Evolutionary conservation across 2,113 vertebrate species (phyloP).

Genomic region (Micromys minutus): DNA sequence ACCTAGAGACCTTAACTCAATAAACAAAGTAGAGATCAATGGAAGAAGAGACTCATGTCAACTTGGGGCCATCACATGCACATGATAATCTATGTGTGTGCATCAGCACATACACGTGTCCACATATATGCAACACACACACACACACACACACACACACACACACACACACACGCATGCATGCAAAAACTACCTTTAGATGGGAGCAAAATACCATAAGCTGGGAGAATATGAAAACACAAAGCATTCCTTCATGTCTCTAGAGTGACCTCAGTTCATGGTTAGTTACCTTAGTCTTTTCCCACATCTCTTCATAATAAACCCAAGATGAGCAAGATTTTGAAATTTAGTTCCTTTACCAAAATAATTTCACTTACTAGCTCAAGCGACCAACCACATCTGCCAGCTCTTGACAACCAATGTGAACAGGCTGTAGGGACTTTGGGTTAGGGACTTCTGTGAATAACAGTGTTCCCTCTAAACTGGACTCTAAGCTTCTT

Average conservation of each 20-base stretch:
- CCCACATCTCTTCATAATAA: neutral
- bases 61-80: neutral
- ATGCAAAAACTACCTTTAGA: neutral
- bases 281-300: neutral
- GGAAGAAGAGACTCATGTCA: neutral
- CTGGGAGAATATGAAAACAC: neutral
- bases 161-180: neutral
- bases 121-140: neutral
- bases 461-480: neutral
- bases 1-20: neutral
- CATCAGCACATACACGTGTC: neutral
- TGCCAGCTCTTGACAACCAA: neutral
- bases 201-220: neutral
- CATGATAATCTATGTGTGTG: neutral
- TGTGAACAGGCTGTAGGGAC: neutral
- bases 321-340: neutral
- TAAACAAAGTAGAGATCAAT: neutral
- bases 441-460: neutral
- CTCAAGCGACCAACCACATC: neutral
- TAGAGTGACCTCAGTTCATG: neutral
- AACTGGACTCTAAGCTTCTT: neutral
- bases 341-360: neutral
- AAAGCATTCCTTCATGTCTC: neutral
- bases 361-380: neutral
- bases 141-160: neutral